Conservation (phyloP, 2,888 invertebrate species). For the Amiota minor region DNA sequence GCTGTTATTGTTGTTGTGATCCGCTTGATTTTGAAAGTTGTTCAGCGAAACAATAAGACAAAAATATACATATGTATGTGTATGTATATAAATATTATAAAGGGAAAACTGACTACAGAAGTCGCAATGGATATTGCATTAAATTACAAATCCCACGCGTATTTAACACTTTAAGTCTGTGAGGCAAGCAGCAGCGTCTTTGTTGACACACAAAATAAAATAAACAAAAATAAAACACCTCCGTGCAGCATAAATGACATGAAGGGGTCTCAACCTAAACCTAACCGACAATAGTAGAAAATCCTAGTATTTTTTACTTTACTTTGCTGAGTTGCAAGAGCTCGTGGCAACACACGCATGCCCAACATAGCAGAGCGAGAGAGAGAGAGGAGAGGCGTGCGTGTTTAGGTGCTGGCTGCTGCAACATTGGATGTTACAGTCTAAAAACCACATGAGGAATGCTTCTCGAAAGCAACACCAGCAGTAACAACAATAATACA, state of each 20-base stretch:
- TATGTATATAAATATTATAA: background rate
- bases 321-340: background rate
- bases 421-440: conserved; percentile 48
- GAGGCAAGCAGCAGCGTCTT: background rate
- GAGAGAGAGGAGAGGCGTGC: conserved; percentile 2
- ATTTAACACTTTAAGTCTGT: conserved; percentile 12
- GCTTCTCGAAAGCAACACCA: conserved; percentile 39
- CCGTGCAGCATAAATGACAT: background rate
- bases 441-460: conserved; percentile 62
- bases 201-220: background rate
- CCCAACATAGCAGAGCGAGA: background rate
- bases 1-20: background rate
- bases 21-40: background rate
- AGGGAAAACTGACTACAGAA: background rate
- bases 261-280: too few species aligned
- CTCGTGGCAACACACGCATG: conserved; percentile 15
- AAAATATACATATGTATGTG: too few species aligned
- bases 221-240: background rate
- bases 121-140: background rate
- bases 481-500: conserved; percentile 21
- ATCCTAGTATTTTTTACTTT: too few species aligned
- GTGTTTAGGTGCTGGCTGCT: conserved; percentile 1
- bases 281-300: too few species aligned
- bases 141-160: conserved; percentile 24
- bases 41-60: background rate